Conservation (phyloP, 2,113 vertebrate genomes). For the Melierax canorus region DNA sequence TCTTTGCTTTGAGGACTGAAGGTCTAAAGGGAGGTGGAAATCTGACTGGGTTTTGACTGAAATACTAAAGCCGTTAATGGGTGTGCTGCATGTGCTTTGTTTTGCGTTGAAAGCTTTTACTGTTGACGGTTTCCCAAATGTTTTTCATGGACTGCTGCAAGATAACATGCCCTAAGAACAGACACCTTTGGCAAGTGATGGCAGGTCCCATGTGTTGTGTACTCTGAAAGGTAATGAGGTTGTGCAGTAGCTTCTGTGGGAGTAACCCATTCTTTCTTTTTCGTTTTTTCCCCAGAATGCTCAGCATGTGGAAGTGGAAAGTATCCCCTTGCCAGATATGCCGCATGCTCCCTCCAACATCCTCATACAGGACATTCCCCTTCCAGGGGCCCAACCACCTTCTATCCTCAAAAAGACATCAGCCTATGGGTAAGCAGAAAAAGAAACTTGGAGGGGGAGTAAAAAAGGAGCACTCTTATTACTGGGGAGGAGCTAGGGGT, state of each 20-base stretch:
- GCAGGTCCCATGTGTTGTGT: not conserved
- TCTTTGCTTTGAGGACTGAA: not conserved
- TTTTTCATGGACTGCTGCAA: not conserved
- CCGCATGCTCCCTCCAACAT: slow-evolving; percentile 98
- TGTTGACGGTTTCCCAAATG: not conserved
- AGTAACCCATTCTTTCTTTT: not conserved
- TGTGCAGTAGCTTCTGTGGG: not conserved
- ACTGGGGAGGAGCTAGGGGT: not conserved
- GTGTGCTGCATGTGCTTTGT: not conserved
- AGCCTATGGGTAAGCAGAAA: slow-evolving; percentile 82
- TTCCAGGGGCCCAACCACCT: slow-evolving; percentile 95
- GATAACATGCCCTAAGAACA: not conserved
- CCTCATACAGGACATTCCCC: slow-evolving; percentile 94
- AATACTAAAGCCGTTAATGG: not conserved
- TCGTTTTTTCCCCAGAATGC: slow-evolving; percentile 81
- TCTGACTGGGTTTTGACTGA: not conserved
- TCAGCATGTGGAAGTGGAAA: slow-evolving; percentile 96
- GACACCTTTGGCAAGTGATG: not conserved
- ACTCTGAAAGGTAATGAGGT: not conserved
- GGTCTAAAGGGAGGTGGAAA: not conserved
- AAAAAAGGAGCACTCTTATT: not conserved
- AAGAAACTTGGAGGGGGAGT: not conserved
- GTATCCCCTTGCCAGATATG: slow-evolving; percentile 97
- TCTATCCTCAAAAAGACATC: slow-evolving; percentile 96
- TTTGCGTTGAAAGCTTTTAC: not conserved